Evolutionary conservation across 2,888 invertebrate genomes (phyloP).

Genomic region (Ophonus ardosiacus): DNA sequence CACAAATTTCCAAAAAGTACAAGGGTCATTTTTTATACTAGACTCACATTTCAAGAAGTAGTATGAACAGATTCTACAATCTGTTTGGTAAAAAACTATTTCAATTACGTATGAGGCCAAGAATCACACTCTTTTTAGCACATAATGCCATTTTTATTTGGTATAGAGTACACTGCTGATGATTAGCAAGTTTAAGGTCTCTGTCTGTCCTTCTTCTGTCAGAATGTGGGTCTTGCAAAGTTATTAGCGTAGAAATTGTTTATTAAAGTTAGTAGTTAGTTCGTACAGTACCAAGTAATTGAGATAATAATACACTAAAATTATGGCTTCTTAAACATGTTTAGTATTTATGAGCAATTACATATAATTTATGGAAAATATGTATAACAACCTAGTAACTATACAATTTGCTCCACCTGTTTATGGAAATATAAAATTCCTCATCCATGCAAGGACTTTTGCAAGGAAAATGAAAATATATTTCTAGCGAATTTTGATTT

Average conservation of each 20-base stretch:
- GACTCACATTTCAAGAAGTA: too few relatives aligned
- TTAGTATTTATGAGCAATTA: slow-evolving; percentile 38
- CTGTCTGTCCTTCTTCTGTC: too few relatives aligned
- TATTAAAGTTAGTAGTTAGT: background rate
- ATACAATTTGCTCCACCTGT: slow-evolving; percentile 26
- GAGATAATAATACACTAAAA: slow-evolving; percentile 20
- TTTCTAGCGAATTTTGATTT: background rate
- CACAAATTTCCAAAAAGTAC: too few relatives aligned
- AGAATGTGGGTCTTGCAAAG: background rate
- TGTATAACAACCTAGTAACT: background rate
- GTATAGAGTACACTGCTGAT: too few relatives aligned
- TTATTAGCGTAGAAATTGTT: slow-evolving; percentile 9
- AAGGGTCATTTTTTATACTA: too few relatives aligned
- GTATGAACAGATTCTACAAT: too few relatives aligned
- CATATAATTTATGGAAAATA: slow-evolving; percentile 27
- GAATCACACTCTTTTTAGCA: too few relatives aligned
- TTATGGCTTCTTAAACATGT: slow-evolving; percentile 31
- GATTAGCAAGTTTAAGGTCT: too few relatives aligned
- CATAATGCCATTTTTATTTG: too few relatives aligned
- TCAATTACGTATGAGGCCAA: too few relatives aligned
- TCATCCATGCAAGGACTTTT: background rate
- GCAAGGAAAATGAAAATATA: background rate
- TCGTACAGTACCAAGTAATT: background rate
- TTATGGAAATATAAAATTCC: slow-evolving; percentile 11
- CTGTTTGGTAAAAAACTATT: too few relatives aligned